Percentiles rank a stretch among this genome's conserved stretches.
Conservation (phyloP, 2,888 invertebrate species). For the Dione juno region DNA sequence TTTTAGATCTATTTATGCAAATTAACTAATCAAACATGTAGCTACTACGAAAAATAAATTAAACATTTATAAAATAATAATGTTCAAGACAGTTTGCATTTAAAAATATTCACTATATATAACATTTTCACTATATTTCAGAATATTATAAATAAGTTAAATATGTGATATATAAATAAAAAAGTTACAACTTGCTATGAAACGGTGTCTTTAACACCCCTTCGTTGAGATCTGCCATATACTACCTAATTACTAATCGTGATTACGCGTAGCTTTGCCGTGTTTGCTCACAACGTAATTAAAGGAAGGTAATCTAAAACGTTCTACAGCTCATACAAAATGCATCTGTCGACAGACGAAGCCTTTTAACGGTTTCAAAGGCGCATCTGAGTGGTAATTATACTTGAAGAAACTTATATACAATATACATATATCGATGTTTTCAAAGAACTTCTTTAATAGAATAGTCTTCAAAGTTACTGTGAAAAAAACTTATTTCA, state of each 20-base stretch:
- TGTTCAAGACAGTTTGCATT: no score
- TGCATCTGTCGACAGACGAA: constrained; percentile 60
- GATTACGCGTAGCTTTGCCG: constrained; percentile 62
- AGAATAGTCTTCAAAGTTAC: not conserved
- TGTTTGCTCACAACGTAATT: constrained; percentile 78
- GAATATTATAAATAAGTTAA: not conserved
- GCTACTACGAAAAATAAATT: no score
- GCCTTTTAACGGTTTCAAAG: constrained; percentile 51
- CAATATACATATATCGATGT: constrained; percentile 5
- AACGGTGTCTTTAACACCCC: constrained; percentile 42
- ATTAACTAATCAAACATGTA: no score
- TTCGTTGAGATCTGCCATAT: constrained; percentile 45
- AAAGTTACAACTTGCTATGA: not conserved
- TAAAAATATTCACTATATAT: no score
- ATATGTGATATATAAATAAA: not conserved
- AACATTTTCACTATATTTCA: no score
- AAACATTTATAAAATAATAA: no score
- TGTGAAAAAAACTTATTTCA: not conserved
- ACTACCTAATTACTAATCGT: constrained; percentile 78
- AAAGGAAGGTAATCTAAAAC: constrained; percentile 77
- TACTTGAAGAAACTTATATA: constrained; percentile 28
- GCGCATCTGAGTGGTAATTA: constrained; percentile 50
- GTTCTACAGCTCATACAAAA: constrained; percentile 75
- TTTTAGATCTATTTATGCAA: no score
- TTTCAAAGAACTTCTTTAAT: constrained; percentile 9